Evolutionary conservation across 1,140 invertebrate species (phyloP).

Genomic region (Zophobas morio): DNA sequence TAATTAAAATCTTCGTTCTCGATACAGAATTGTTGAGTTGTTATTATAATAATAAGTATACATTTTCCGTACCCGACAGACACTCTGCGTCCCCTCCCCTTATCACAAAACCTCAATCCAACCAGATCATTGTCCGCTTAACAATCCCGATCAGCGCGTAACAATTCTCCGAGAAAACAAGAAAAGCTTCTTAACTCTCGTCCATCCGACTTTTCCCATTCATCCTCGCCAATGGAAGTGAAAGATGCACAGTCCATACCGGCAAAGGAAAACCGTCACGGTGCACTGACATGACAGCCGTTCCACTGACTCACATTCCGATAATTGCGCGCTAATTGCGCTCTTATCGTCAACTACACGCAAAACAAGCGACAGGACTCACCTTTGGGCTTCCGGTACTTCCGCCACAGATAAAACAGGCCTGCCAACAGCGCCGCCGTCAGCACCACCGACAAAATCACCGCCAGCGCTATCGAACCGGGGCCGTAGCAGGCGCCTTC

Average conservation of each 20-base stretch:
- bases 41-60: too few relatives aligned
- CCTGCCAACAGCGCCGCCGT: conserved; percentile 32
- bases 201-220: too few relatives aligned
- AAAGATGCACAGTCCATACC: conserved; percentile 31
- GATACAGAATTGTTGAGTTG: too few relatives aligned
- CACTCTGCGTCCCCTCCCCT: too few relatives aligned
- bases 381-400: conserved; percentile 53
- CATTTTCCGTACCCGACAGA: too few relatives aligned
- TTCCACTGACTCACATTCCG: conserved; percentile 46
- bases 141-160: too few relatives aligned
- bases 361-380: conserved; percentile 19
- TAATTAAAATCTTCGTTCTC: too few relatives aligned
- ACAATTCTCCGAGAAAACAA: neutral
- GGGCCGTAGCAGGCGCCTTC: conserved; percentile 48
- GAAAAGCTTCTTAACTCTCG: neutral
- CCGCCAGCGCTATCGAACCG: conserved; percentile 51
- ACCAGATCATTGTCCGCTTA: too few relatives aligned
- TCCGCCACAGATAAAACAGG: conserved; percentile 46
- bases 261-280: conserved; percentile 32
- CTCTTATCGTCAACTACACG: neutral
- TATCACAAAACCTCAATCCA: too few relatives aligned
- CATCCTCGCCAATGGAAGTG: conserved; percentile 3
- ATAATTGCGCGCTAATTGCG: conserved; percentile 23
- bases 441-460: conserved; percentile 52
- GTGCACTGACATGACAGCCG: conserved; percentile 15